Conservation (phyloP, 2,888 invertebrate genomes). For the Epirrita christyi region DNA sequence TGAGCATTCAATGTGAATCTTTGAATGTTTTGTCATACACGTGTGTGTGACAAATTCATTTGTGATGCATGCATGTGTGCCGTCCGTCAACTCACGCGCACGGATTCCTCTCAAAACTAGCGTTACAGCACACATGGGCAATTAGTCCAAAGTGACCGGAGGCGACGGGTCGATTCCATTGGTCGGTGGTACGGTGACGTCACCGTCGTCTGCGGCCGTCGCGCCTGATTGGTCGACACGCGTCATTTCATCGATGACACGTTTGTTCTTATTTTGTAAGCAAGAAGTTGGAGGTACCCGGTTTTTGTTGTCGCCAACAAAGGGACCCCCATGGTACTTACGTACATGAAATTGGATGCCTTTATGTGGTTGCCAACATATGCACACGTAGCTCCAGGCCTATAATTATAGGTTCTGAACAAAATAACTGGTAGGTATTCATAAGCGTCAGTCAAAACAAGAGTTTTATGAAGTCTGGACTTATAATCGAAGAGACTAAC, state of each 20-base stretch:
- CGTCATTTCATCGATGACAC: constrained; percentile 84
- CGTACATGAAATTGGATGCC: constrained; percentile 62
- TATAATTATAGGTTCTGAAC: constrained; percentile 42
- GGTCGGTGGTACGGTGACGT: constrained; percentile 76
- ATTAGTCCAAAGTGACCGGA: constrained; percentile 84
- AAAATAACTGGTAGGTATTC: constrained; percentile 17
- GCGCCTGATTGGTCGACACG: constrained; percentile 84
- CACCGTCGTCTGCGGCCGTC: constrained; percentile 81
- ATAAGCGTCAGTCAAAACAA: constrained; percentile 43
- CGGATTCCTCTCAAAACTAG: constrained; percentile 75
- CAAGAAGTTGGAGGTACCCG: constrained; percentile 74
- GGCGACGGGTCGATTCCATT: constrained; percentile 76
- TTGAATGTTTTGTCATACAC: constrained; percentile 4
- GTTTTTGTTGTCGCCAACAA: constrained; percentile 73
- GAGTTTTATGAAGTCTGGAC: constrained; percentile 24
- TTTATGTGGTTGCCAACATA: constrained; percentile 54
- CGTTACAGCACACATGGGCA: constrained; percentile 83
- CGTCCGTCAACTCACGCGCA: constrained; percentile 69
- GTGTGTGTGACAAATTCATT: constrained; percentile 26
- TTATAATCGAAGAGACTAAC: constrained; percentile 25
- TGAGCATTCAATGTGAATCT: background rate
- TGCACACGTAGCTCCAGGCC: constrained; percentile 24
- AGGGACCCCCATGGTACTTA: constrained; percentile 59
- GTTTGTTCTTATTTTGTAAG: constrained; percentile 83
- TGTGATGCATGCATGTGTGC: constrained; percentile 38